Evolutionary conservation across 2,888 invertebrate species (phyloP), one percentile per base, ranked within the genome.

Genomic region (Cerceris ruficornis): DNA sequence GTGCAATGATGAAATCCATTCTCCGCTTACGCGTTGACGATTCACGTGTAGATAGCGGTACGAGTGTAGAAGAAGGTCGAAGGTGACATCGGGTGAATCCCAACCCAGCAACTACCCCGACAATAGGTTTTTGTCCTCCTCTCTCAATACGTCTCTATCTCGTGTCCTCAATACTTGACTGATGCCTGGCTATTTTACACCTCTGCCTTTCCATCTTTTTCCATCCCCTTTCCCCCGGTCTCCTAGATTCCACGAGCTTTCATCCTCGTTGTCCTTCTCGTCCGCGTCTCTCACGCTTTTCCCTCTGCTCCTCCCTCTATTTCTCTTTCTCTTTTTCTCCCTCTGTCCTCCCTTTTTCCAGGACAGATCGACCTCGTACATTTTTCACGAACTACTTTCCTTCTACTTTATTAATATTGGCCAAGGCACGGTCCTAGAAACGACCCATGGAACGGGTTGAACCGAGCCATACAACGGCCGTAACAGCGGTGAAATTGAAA

Each of bases 111-210:
- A 69, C 55, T 67, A 62, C 61, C 75, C 64, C 81, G 73, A 89
- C 89, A 89, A 89, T 89, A 80, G 87, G 84, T 88, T 89, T 88
- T 88, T 86, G 86, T 86, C 87, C 87, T 75, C 77, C 77, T 83
- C 86, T 82, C 88, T 88, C 89, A 86, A 89, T 89, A 87, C 88
- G 86, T 91, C 88, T 89, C 89, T 88, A 90, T 90, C 88, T 83
- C 67, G 74, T 79, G 81, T 83, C 77, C 86, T 90, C 88, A 88
- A 90, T 90, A 86, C 87, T 85, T 90, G 90, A 91, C 90, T 88
- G 87, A 91, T 90, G 87, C 86, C 80, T 84, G 61, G 80, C 87
- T 87, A 90, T 90, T 90, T 89, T 85, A 80, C 85, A 88, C 82
- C 76, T 78, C 79, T 70, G 58, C 64, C 69, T 71, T 55, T 42